Conservation (phyloP, 1,140 invertebrate species). For the Papilio xuthus region DNA sequence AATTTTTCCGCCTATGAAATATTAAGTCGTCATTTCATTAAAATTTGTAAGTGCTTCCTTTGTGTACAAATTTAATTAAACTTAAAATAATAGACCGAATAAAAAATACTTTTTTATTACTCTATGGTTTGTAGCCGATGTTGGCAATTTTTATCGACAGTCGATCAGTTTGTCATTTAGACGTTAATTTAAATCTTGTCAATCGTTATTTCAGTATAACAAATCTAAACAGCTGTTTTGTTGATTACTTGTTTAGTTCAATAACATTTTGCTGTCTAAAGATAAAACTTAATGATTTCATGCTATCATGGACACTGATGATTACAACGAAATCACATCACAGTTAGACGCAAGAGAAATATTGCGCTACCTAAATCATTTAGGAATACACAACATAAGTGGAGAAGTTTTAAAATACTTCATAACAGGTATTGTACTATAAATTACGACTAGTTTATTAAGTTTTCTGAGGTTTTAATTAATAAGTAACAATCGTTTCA, state of each 20-base stretch:
- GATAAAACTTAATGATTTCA: conserved; percentile 19
- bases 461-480: background rate
- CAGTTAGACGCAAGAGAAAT: conserved; percentile 70
- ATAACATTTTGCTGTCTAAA: background rate
- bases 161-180: conserved; percentile 6
- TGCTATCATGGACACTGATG: conserved; percentile 43
- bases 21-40: no score
- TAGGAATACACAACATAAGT: conserved; percentile 74
- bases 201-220: background rate
- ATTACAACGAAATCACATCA: conserved; percentile 62
- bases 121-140: background rate
- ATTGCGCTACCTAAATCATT: conserved; percentile 71
- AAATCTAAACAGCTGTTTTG: conserved; percentile 16
- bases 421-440: conserved; percentile 57
- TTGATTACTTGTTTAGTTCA: background rate
- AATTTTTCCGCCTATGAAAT: no score
- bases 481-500: conserved; percentile 56
- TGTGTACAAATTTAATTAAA: no score
- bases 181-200: conserved; percentile 4
- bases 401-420: conserved; percentile 75
- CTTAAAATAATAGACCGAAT: no score
- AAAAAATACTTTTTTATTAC: background rate
- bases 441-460: background rate
- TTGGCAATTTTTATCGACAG: background rate
- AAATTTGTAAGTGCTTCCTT: no score